Evolutionary conservation across 2,113 vertebrate species (phyloP).

Genomic region (Dasyprocta punctata): DNA sequence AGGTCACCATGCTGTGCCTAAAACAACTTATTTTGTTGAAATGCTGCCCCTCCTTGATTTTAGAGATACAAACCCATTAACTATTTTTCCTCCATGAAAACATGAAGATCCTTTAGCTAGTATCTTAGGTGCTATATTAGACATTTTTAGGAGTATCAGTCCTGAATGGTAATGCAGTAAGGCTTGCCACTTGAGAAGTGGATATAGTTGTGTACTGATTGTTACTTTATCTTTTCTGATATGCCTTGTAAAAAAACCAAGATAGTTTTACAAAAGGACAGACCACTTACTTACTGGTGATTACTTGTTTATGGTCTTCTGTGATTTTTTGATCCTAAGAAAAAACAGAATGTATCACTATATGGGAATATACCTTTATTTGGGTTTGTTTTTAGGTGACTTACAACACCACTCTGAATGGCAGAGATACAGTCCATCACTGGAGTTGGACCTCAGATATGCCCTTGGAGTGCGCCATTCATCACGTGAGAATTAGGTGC

Average conservation of each 20-base stretch:
- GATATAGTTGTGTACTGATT: background rate
- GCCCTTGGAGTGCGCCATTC: conserved; percentile 85
- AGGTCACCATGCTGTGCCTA: background rate
- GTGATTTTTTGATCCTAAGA: background rate
- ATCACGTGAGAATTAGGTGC: conserved; percentile 83
- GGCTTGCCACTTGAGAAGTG: background rate
- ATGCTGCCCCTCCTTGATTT: background rate
- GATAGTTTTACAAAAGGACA: background rate
- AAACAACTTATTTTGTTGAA: conserved; percentile 39
- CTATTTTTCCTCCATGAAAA: background rate
- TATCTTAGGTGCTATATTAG: background rate
- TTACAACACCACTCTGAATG: conserved; percentile 78
- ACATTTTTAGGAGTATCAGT: background rate
- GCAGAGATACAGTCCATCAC: conserved; percentile 69
- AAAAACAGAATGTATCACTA: background rate
- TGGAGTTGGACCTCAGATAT: conserved; percentile 88
- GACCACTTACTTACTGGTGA: background rate
- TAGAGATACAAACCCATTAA: background rate
- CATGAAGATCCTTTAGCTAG: background rate
- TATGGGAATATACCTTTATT: background rate
- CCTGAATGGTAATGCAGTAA: background rate
- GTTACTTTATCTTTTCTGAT: background rate
- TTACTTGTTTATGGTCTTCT: background rate
- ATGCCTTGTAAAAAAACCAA: background rate
- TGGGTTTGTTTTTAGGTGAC: conserved; percentile 72